These are phyloP conservation scores for Albula glossodonta DNA, from an alignment of 2,113 vertebrate species.

Conservation along the genomic window DNA sequence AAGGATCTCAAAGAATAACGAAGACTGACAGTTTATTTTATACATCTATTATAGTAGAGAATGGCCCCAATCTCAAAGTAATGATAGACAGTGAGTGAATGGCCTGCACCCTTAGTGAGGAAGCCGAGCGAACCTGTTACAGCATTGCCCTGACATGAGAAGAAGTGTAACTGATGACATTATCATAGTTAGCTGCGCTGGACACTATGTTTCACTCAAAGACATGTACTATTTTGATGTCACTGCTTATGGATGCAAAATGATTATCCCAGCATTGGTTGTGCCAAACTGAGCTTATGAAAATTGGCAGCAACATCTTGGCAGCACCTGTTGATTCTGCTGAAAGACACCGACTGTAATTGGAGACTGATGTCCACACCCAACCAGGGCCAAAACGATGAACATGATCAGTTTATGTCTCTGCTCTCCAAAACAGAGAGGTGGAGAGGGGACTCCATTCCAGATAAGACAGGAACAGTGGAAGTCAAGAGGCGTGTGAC, in stretches of 20 bases:
- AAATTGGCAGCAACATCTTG: too few relatives aligned
- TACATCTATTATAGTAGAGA: neutral
- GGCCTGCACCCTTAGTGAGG: conserved; percentile 26
- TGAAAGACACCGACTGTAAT: too few relatives aligned
- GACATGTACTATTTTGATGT: conserved; percentile 21
- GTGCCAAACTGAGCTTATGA: conserved; percentile 31
- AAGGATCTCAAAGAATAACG: neutral
- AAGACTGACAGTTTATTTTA: neutral
- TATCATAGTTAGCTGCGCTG: conserved; percentile 31
- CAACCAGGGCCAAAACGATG: too few relatives aligned
- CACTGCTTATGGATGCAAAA: conserved; percentile 34
- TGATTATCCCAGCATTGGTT: conserved; percentile 27
- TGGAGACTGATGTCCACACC: too few relatives aligned
- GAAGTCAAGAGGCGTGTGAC: too few relatives aligned
- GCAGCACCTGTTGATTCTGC: too few relatives aligned
- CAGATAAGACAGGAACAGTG: too few relatives aligned
- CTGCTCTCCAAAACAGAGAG: too few relatives aligned
- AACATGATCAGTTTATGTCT: too few relatives aligned
- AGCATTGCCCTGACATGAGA: neutral
- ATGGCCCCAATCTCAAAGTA: conserved; percentile 9
- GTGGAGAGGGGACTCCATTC: too few relatives aligned
- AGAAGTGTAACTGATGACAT: neutral
- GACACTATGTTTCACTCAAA: conserved; percentile 19
- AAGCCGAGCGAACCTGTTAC: neutral
- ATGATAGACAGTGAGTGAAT: conserved; percentile 29